Evolutionary conservation across 2,113 vertebrate genomes (phyloP), one percentile per base, ranked within the genome.

Genomic region (Lota lota): DNA sequence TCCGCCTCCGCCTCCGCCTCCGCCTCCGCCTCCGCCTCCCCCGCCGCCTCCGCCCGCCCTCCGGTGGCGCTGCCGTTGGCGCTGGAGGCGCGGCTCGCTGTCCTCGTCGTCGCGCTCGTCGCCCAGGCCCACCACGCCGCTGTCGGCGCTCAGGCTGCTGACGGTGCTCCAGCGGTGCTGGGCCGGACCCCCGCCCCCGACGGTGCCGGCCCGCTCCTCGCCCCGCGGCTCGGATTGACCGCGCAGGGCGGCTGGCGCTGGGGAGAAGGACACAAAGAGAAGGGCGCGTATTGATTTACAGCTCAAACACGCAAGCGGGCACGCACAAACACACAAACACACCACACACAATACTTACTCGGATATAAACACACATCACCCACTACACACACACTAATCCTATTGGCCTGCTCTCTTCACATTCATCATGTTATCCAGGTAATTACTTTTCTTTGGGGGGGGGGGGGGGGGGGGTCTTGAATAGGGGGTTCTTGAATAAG

Each of bases 71-170:
- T 40, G 36, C 2, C 36, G 36, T 40, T 40, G 72, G 19, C 91
- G 92, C 66, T 78, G 81, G 0, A 70, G 82, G 0, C 73, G 82
- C 1, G 87, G 88, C 57, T 90, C 89, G 8, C 81, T 84, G 76
- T 90, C 88, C 0, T 90, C 88, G 53, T 91, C 88, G 28, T 95
- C 94, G 2, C 88, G 82, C 71, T 92, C 92, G 15, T 96, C 93
- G 0, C 89, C 93, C 67, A 95, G 86, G 0, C 94, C 94, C 6
- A 95, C 93, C 1, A 97, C 93, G 0, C 94, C 94, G 0, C 95
- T 97, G 93, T 96, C 95, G 0, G 93, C 92, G 50, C 95, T 97
- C 79, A 96, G 88, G 80, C 94, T 95, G 91, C 95, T 96, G 79
- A 95, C 87, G 4, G 94, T 95, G 85, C 95, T 96, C 95, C 95